These are phyloP conservation scores for Zaprionus ornatus DNA, from an alignment of 1,140 invertebrate genomes.

Conservation along the genomic window DNA sequence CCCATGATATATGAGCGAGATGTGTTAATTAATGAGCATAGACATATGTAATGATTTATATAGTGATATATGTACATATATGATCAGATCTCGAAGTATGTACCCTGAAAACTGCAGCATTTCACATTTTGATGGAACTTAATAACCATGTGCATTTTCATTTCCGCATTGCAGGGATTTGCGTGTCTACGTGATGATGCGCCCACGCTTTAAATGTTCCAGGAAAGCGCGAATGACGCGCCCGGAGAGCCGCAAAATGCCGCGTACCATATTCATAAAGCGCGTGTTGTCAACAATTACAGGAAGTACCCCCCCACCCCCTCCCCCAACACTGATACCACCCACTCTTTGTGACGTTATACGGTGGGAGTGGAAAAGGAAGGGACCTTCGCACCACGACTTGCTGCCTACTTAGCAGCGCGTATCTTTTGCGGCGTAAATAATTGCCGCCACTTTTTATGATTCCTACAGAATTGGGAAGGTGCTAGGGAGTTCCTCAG, in stretches of 20 bases:
- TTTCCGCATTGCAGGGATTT: constrained; percentile 40
- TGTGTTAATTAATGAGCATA: no score
- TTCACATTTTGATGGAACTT: background rate
- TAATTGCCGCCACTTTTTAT: constrained; percentile 59
- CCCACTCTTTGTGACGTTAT: constrained; percentile 41
- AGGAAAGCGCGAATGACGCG: constrained; percentile 57
- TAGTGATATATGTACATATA: constrained; percentile 2
- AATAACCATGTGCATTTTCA: background rate
- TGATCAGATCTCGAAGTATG: background rate
- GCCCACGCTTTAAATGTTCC: constrained; percentile 46
- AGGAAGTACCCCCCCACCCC: background rate
- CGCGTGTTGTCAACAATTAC: constrained; percentile 64
- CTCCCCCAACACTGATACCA: background rate
- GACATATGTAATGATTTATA: no score
- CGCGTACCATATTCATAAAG: constrained; percentile 20
- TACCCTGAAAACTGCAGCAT: background rate
- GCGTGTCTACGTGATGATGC: constrained; percentile 3
- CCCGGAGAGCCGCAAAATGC: background rate
- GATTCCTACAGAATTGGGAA: constrained; percentile 1
- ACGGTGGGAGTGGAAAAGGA: background rate
- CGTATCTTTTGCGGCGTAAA: constrained; percentile 59
- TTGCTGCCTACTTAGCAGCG: constrained; percentile 60
- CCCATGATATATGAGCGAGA: constrained; percentile 1
- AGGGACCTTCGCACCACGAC: constrained; percentile 14
- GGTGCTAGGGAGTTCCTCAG: background rate